Evolutionary conservation across 2,113 vertebrate genomes (phyloP), one percentile per base, ranked within the genome.

Genomic region (Aldabrachelys gigantea): DNA sequence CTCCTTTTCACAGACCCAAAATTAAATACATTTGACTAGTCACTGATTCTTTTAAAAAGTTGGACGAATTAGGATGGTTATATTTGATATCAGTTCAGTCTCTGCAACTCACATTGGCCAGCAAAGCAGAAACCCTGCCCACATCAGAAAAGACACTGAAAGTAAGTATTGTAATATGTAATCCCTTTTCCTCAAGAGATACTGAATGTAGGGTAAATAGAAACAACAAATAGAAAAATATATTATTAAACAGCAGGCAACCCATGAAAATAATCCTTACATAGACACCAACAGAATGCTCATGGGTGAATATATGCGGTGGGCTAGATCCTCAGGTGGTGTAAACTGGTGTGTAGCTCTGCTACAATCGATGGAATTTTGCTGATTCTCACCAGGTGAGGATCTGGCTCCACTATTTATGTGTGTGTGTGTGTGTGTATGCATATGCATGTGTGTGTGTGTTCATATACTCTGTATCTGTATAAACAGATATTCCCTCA

Each of bases 1-100:
- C 83, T 97, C 96, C 90, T 92, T 96, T 96, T 91, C 87, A 89
- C 90, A 88, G 94, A 91, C 86, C 89, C 80, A 90, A 96, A 94
- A 6, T 7, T 62, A 95, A 96, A 95, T 84, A 80, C 50, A 91
- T 92, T 80, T 94, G 72, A 80, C 89, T 91, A 95, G 96, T 90
- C 95, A 94, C 95, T 96, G 90, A 92, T 90, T 87, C 96, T 50
- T 76, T 94, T 79, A 88, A 90, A 91, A 93, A 95, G 91, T 92
- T 96, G 84, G 94, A 92, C 57, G 85, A 94, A 92, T 92, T 94
- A 93, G 86, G 84, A 44, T 79, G 50, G 72, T 62, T 96, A 96
- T 85, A 94, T 94, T 95, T 95, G 91, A 85, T n/a, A 96, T 89
- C 87, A 79, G 89, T 84, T 88, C 85, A 31, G 72, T 95, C 85